Evolutionary conservation across 2,113 vertebrate species (phyloP).

Genomic region (Anoura caudifer): DNA sequence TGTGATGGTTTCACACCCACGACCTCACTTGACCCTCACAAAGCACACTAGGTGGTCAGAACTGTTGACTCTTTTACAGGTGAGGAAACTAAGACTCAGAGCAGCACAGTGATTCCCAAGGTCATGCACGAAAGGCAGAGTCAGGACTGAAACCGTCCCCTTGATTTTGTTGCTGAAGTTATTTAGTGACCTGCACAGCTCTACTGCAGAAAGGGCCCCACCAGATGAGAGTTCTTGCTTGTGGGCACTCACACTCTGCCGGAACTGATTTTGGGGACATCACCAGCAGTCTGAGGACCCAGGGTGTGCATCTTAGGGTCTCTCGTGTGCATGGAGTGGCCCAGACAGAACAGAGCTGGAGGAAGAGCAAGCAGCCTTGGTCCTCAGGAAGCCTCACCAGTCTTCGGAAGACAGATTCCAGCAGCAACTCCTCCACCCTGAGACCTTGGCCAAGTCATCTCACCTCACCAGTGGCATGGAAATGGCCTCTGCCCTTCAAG

Average conservation of each 20-base stretch:
- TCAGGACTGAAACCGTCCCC: neutral
- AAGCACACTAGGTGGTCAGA: neutral
- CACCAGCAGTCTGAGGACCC: neutral
- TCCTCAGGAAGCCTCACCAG: neutral
- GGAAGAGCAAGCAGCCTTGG: neutral
- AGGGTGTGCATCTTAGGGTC: neutral
- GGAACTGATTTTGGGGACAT: neutral
- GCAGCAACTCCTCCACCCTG: neutral
- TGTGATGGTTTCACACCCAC: fast-evolving
- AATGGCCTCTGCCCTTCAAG: too few relatives aligned
- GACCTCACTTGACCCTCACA: neutral
- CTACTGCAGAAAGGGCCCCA: neutral
- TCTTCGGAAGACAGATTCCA: neutral
- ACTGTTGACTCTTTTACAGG: neutral
- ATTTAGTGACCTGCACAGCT: neutral
- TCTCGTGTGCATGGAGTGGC: neutral
- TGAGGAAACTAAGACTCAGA: neutral
- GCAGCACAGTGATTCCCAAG: neutral
- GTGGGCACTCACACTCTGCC: too few relatives aligned
- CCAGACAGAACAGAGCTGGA: fast-evolving
- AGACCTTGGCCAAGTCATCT: neutral
- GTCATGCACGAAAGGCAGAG: neutral
- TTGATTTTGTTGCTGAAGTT: neutral
- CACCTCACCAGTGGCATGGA: neutral
- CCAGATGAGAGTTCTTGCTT: neutral